Evolutionary conservation across 1,140 invertebrate species (phyloP).

Genomic region (Trypoxylus dichotomus): DNA sequence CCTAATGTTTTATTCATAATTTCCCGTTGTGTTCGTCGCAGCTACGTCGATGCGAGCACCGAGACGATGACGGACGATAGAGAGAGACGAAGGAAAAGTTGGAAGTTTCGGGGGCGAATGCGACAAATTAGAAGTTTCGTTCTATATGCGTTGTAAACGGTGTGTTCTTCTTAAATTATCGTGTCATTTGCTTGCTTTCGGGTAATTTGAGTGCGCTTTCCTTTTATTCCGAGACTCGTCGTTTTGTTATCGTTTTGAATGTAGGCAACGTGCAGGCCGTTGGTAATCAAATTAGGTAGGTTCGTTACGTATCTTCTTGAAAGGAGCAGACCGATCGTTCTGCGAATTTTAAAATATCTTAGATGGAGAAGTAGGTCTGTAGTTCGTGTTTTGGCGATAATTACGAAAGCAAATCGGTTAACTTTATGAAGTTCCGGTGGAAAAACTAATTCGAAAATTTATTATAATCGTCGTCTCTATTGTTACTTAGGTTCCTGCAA

Average conservation of each 20-base stretch:
- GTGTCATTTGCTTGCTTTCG: background rate
- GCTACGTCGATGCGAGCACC: background rate
- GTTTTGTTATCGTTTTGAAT: background rate
- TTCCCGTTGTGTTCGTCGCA: background rate
- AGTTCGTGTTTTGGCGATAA: no score
- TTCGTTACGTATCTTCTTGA: no score
- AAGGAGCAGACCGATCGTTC: no score
- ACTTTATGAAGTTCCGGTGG: no score
- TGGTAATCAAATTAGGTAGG: no score
- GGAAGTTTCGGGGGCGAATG: background rate
- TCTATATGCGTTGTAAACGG: background rate
- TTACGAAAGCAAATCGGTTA: no score
- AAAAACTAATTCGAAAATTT: no score
- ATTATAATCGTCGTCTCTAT: no score
- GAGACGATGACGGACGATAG: background rate
- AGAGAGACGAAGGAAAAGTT: background rate
- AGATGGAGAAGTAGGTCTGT: no score
- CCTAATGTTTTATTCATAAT: conserved; percentile 19
- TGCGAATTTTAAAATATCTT: no score
- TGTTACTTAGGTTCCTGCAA: no score
- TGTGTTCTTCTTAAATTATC: background rate
- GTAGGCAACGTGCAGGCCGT: no score
- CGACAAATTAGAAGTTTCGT: conserved; percentile 18
- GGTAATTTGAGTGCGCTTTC: background rate
- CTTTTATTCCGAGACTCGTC: background rate